Evolutionary conservation across 2,888 invertebrate genomes (phyloP).

Genomic region (Taenaris catops): DNA sequence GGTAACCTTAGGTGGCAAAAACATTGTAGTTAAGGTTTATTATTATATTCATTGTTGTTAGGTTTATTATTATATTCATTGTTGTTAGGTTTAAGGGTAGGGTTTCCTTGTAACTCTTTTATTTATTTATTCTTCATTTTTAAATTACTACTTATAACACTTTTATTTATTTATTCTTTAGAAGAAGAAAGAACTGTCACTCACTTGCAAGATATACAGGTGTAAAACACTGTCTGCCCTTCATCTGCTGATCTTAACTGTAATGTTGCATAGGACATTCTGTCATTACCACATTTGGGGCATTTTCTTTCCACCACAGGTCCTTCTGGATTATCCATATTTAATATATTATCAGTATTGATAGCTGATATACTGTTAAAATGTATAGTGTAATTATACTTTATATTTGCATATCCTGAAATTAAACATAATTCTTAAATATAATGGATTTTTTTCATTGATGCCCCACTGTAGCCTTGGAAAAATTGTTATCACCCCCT

Average conservation of each 20-base stretch:
- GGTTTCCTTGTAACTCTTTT: too few relatives aligned
- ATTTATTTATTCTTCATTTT: too few relatives aligned
- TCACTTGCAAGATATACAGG: conserved; percentile 95
- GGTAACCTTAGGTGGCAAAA: too few relatives aligned
- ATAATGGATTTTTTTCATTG: too few relatives aligned
- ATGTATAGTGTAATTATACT: conserved; percentile 84
- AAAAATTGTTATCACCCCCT: too few relatives aligned
- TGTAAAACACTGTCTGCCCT: conserved; percentile 99
- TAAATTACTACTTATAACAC: too few relatives aligned
- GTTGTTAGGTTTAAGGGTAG: too few relatives aligned
- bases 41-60: too few relatives aligned
- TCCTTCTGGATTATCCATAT: conserved; percentile 81
- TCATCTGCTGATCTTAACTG: conserved; percentile 98
- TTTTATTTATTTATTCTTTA: not conserved
- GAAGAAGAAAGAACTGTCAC: conserved; percentile 34
- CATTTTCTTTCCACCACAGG: conserved; percentile 91
- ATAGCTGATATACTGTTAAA: conserved; percentile 81
- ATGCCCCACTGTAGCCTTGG: too few relatives aligned
- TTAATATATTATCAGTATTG: conserved; percentile 47
- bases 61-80: too few relatives aligned
- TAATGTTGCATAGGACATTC: conserved; percentile 97
- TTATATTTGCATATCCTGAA: conserved; percentile 82
- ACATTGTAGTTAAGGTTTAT: too few relatives aligned
- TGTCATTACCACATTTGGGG: conserved; percentile 92
- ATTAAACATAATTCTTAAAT: too few relatives aligned